Base-by-base conservation (phyloP, 2,797 vertebrate genomes). In the Fringilla coelebs region DNA sequence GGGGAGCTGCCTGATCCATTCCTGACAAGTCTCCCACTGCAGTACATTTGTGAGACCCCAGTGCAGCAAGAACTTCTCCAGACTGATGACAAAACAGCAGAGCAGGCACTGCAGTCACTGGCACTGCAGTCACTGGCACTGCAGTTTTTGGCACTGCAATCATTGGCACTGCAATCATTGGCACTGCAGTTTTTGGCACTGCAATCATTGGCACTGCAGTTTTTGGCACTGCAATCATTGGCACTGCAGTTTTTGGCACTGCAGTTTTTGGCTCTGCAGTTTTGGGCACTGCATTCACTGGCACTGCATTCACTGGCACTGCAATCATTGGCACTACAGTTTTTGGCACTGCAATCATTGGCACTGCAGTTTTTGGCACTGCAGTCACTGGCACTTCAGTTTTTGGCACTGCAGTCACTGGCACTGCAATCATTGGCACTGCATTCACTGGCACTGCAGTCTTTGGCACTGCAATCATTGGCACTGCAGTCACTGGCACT, bases 401-500 rank as follows among this genome's bases (percentile, higher is more conserved):
- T n/a, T n/a, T n/a, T 18, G 46, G 46, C 48, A 49, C 48, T 19
- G 34, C 48, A 46, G 31, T 3, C 7, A 2, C 2, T 38, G 28
- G 41, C n/a, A 46, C n/a, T 14, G 29, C 31, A 49, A 10, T 3
- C 5, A 4, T 4, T 26, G 48, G 48, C 26, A 28, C 48, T 28
- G 26, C 48, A 49, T 3, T 3, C 6, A 17, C 2, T 10, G 48
- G 48, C 15, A 28, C 48, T 17, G 34, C 48, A 41, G n/a, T 2
- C 10, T 2, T 2, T 32, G 26, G 51, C 41, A 55, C 21, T 11
- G 19, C 25, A 68, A 15, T 9, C 26, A 11, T 16, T 11, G 48
- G 26, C 26, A 17, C 49, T 18, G 49, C 28, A 29, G 4, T 0
- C 0, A 11, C 0, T 11, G 49, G 49, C 49, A 18, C 49, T 17